Conservation (phyloP, 2,888 invertebrate species). For the Lissonota sp. region DNA sequence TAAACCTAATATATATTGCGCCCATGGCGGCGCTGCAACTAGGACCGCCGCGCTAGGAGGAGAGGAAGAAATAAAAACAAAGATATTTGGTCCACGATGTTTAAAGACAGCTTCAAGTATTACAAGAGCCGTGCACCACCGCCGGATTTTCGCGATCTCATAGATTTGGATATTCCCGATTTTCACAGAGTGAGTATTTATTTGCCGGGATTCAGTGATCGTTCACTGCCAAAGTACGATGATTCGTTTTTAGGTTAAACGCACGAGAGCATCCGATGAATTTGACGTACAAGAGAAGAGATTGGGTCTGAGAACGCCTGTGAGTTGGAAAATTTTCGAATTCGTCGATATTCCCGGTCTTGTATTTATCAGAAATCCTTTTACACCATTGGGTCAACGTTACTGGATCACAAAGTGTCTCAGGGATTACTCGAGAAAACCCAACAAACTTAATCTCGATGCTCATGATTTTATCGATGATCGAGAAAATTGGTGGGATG, state of each 20-base stretch:
- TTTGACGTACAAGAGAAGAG: constrained; percentile 49
- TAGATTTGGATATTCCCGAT: constrained; percentile 85
- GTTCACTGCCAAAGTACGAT: background rate
- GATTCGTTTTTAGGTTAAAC: constrained; percentile 79
- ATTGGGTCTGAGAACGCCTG: constrained; percentile 84
- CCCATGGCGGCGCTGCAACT: constrained; percentile 6
- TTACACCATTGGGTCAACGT: constrained; percentile 90
- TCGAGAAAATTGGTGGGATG: constrained; percentile 88
- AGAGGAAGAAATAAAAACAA: constrained; percentile 36
- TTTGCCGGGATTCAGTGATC: background rate
- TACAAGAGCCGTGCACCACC: constrained; percentile 89
- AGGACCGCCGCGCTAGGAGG: background rate
- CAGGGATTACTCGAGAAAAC: constrained; percentile 90
- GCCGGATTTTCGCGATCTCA: constrained; percentile 87
- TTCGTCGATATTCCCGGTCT: constrained; percentile 89
- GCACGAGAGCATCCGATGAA: constrained; percentile 58
- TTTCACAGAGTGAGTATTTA: constrained; percentile 70
- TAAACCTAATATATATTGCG: no score
- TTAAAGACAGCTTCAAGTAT: constrained; percentile 91
- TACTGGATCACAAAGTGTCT: constrained; percentile 94
- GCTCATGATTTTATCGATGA: constrained; percentile 82
- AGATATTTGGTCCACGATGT: constrained; percentile 83
- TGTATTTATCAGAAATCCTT: constrained; percentile 93
- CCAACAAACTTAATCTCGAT: constrained; percentile 90
- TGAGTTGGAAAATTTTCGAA: constrained; percentile 88